Evolutionary conservation across 2,888 invertebrate genomes (phyloP).

Genomic region (Drosophila anomalata): DNA sequence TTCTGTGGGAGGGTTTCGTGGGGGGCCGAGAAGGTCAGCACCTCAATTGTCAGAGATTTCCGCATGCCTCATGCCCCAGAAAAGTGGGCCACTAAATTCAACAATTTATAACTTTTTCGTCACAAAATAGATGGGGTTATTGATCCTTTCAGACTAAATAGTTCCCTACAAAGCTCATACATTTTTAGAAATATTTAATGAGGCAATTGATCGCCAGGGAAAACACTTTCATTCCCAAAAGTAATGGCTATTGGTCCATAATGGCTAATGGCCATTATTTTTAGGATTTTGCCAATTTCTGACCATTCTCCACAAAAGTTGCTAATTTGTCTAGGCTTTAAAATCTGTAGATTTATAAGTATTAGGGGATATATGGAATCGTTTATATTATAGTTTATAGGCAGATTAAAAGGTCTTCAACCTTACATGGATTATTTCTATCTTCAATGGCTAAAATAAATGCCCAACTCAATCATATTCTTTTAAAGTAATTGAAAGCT

Average conservation of each 20-base stretch:
- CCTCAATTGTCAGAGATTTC: conserved; percentile 52
- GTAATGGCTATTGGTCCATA: neutral
- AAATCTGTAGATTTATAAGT: too few relatives aligned
- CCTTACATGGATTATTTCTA: neutral
- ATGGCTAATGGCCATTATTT: neutral
- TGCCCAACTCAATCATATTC: too few relatives aligned
- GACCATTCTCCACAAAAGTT: neutral
- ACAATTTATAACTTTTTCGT: conserved; percentile 24
- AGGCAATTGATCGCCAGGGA: conserved; percentile 26
- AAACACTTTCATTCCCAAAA: conserved; percentile 16
- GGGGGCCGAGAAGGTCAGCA: conserved; percentile 23
- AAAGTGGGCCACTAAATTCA: conserved; percentile 37
- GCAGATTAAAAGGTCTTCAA: neutral
- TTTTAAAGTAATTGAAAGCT: neutral
- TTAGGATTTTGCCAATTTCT: neutral
- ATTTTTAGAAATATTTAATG: conserved; percentile 24
- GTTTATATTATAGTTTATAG: too few relatives aligned
- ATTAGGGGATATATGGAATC: too few relatives aligned
- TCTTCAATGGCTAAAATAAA: too few relatives aligned
- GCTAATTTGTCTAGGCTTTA: neutral
- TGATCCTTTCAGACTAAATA: conserved; percentile 18
- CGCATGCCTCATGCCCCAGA: conserved; percentile 40
- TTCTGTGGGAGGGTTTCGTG: neutral
- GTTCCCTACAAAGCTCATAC: conserved; percentile 4
- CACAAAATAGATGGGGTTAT: conserved; percentile 31